These are phyloP conservation scores for Pelusios castaneus DNA, from an alignment of 2,113 vertebrate species.

Conservation along the genomic window DNA sequence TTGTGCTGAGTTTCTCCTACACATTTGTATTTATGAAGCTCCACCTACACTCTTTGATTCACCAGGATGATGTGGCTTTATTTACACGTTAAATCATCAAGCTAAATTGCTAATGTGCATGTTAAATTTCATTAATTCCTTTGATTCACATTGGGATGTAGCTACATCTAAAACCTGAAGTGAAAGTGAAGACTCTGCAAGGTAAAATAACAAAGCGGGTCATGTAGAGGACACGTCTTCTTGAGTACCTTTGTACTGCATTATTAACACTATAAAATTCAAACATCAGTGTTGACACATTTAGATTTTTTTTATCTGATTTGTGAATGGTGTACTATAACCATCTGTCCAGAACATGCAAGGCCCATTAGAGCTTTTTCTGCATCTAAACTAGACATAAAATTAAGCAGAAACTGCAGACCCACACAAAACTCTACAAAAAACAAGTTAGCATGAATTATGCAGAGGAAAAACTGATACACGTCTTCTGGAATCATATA, in stretches of 20 bases:
- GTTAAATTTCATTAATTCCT: not conserved
- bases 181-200: not conserved
- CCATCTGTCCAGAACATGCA: not conserved
- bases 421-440: not conserved
- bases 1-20: slow-evolving; percentile 23
- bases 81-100: not conserved
- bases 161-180: not conserved
- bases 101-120: not conserved
- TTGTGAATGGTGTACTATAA: not conserved
- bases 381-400: not conserved
- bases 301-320: not conserved
- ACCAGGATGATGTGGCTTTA: slow-evolving; percentile 1
- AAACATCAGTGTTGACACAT: not conserved
- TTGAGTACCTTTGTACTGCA: not conserved
- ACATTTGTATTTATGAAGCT: not conserved
- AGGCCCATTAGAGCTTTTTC: not conserved
- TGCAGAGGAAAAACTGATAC: not conserved
- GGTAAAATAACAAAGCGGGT: not conserved
- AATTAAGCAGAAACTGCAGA: not conserved
- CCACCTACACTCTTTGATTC: slow-evolving; percentile 29
- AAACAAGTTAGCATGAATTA: not conserved
- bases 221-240: not conserved
- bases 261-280: not conserved
- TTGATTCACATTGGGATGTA: not conserved
- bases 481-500: not conserved